phyloP scores from a whole-genome alignment of 2,113 vertebrate species.

The Tragulus kanchil region DNA sequence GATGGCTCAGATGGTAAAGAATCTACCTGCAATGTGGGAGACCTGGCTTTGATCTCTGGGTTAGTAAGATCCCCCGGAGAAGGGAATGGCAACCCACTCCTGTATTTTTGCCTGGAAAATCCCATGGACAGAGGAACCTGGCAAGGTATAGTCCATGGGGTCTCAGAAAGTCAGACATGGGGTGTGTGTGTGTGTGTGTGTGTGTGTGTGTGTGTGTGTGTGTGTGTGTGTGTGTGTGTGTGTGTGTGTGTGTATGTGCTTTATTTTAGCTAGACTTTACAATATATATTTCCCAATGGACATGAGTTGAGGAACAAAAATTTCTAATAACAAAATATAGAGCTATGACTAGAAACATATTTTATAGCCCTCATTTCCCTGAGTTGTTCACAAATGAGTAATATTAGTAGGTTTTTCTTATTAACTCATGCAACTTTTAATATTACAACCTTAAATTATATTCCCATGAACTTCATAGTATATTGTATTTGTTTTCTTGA shows the following conservation, averaged over 20 bases:
- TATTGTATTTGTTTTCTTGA: constrained; percentile 40
- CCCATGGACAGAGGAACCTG: not conserved
- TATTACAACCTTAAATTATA: constrained; percentile 61
- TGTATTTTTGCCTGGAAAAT: not conserved
- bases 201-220: not conserved
- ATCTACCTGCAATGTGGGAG: not conserved
- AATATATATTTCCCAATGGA: constrained; percentile 21
- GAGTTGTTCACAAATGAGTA: constrained; percentile 47
- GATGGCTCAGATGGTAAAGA: not conserved
- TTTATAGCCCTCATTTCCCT: not conserved
- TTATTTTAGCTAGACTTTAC: constrained; percentile 18
- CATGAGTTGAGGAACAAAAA: constrained; percentile 54
- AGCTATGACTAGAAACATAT: constrained; percentile 22
- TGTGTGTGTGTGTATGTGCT: not conserved
- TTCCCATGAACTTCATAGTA: constrained; percentile 14
- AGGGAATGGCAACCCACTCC: not conserved
- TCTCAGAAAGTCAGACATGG: not conserved
- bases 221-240: not conserved
- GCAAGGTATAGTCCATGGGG: not conserved
- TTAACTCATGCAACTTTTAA: constrained; percentile 40
- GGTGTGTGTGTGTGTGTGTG: too few relatives aligned
- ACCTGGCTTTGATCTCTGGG: not conserved
- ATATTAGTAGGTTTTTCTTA: constrained; percentile 54
- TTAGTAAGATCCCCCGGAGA: not conserved
- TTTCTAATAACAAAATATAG: constrained; percentile 17